phyloP scores from a whole-genome alignment of 37 sponge, comb jelly and placozoan species.

The Beroe ovata region DNA sequence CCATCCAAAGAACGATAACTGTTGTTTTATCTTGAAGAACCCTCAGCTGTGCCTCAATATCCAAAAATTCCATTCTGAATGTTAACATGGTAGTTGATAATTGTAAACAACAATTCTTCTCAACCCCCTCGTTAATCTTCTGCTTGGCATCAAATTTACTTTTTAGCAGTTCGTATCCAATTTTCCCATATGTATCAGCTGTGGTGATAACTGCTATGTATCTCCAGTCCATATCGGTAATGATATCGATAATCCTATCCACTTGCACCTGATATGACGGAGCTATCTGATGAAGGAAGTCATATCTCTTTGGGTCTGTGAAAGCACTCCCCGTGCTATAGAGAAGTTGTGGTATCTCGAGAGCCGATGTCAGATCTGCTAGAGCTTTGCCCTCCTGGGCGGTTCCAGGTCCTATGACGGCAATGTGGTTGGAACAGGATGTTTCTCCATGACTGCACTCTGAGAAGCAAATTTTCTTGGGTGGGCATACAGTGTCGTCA shows the following conservation, averaged over 20 bases:
- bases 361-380: slow-evolving; percentile 18
- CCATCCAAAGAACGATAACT: slow-evolving; percentile 48
- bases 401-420: slow-evolving; percentile 51
- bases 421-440: slow-evolving; percentile 8
- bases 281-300: not conserved
- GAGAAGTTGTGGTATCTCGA: slow-evolving; percentile 50
- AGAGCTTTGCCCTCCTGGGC: slow-evolving; percentile 49
- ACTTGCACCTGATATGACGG: slow-evolving; percentile 26
- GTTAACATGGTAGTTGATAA: slow-evolving; percentile 4
- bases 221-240: slow-evolving; percentile 18
- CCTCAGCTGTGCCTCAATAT: slow-evolving; percentile 14
- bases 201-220: slow-evolving; percentile 36
- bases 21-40: not conserved
- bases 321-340: slow-evolving; percentile 33
- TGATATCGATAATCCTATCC: slow-evolving; percentile 5
- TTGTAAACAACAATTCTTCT: slow-evolving; percentile 48
- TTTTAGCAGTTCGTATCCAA: slow-evolving; percentile 43
- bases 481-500: not conserved
- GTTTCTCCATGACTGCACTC: not conserved
- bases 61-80: not conserved
- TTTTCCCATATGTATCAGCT: slow-evolving; percentile 32
- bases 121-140: slow-evolving; percentile 3
- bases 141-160: not conserved
- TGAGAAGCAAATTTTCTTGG: not conserved
- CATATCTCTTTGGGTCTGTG: slow-evolving; percentile 3